Evolutionary conservation across 2,888 invertebrate species (phyloP), one percentile per base, ranked within the genome.

Genomic region (Diplolepis rosae): DNA sequence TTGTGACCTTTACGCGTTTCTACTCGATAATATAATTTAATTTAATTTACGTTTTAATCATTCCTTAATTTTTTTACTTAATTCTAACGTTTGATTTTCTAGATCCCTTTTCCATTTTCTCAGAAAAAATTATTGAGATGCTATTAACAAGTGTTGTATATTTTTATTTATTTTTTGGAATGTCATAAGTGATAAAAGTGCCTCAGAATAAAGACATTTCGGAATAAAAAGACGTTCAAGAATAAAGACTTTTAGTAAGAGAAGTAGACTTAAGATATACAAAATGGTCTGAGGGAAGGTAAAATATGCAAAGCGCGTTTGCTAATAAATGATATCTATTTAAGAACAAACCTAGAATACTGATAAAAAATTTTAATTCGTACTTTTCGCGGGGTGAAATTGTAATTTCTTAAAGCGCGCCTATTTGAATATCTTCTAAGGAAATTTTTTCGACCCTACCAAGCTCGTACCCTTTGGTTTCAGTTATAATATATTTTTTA

Each of bases 1-100:
- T 89, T 88, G 88, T 89, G 85, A 88, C 82, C 83, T 87, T 87
- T 86, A 84, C 81, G 83, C 85, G 82, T 85, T 80, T 86, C 78
- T 82, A 39, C 39, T n/a, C 15, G 35, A 39, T 39, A 61, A 24
- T 56, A 56, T 22, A 24, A 56, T 48, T 48, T 7, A 48, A 15
- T 45, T 2, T 5, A 15, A 18, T 11, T 32, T 22, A 18, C 35
- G n/a, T 61, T 35, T 6, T 11, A 22, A 48, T 48, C 18, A 22
- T 22, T 48, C 18, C 22, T 48, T 22, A 22, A 18, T 48, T 7
- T 18, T 48, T 48, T 22, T 24, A 35, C 22, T n/a, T 39, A 61
- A 61, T 39, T 11, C 24, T 42, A 61, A 61, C 9, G 32, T 61
- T 61, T 61, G 61, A 61, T 61, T 61, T 56, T 22, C 11, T 35